phyloP scores from a whole-genome alignment of 2,888 invertebrate species.

The Diarsia rubi region DNA sequence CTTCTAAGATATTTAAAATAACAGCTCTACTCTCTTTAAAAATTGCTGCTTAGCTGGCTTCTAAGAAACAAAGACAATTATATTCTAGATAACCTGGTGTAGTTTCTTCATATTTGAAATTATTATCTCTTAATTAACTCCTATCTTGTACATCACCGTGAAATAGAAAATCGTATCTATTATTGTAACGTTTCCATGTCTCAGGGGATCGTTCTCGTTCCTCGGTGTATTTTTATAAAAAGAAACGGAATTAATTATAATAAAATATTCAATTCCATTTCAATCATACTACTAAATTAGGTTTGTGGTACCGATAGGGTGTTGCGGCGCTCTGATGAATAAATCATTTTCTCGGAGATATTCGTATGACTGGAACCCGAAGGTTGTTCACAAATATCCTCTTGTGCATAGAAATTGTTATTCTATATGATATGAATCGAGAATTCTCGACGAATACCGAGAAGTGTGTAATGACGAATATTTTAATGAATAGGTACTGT shows the following conservation, averaged over 20 bases:
- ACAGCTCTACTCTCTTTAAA: neutral
- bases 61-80: neutral
- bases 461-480: conserved; percentile 19
- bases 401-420: conserved; percentile 67
- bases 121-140: neutral
- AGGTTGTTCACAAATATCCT: conserved; percentile 63
- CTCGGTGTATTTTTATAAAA: conserved; percentile 33
- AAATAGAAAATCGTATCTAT: neutral
- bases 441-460: conserved; percentile 38
- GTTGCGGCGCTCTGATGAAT: conserved; percentile 69
- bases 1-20: neutral
- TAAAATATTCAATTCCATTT: conserved; percentile 66
- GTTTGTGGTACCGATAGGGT: conserved; percentile 66
- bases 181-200: conserved; percentile 1
- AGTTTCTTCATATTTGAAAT: conserved; percentile 30
- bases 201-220: conserved; percentile 32
- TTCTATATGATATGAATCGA: conserved; percentile 60
- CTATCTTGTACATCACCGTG: neutral
- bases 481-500: neutral
- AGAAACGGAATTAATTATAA: conserved; percentile 62
- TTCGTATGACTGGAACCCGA: conserved; percentile 66
- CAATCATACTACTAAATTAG: conserved; percentile 69
- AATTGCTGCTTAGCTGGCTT: conserved; percentile 8
- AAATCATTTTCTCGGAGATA: conserved; percentile 70
- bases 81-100: neutral